These are phyloP conservation scores for Panthera leo DNA, from an alignment of 2,113 vertebrate genomes.

Conservation along the genomic window DNA sequence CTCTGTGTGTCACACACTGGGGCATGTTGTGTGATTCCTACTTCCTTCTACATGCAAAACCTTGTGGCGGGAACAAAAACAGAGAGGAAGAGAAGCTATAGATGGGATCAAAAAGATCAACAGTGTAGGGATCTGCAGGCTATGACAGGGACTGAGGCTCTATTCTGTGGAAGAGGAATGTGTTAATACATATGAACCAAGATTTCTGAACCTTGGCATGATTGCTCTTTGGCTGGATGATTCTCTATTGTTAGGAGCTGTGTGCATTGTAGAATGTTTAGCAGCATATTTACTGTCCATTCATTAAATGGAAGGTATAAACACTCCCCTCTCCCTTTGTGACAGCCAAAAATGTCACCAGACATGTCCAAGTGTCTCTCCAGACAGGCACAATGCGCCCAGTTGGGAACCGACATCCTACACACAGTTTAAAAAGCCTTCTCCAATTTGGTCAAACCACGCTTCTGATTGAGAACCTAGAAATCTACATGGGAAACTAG, in stretches of 20 bases:
- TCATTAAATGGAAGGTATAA: background rate
- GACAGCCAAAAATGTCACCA: background rate
- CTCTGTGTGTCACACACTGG: background rate
- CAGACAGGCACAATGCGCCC: background rate
- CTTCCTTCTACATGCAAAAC: background rate
- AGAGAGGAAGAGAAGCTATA: background rate
- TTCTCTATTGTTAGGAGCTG: background rate
- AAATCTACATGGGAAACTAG: background rate
- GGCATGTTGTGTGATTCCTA: no score
- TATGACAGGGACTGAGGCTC: background rate
- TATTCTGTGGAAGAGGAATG: no score
- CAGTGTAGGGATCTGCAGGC: background rate
- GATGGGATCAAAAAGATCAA: background rate
- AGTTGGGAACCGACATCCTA: background rate
- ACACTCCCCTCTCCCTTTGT: no score
- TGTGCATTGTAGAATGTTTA: background rate
- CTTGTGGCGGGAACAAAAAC: background rate
- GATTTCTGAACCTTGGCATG: background rate
- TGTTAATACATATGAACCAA: background rate
- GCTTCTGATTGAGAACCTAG: background rate
- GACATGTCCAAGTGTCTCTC: background rate
- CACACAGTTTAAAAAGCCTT: rapidly evolving
- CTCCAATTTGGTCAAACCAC: background rate
- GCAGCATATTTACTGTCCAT: background rate
- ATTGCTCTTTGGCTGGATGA: no score